Evolutionary conservation across 1,140 invertebrate genomes (phyloP), one percentile per base, ranked within the genome.

Genomic region (Trichonephila clavata): DNA sequence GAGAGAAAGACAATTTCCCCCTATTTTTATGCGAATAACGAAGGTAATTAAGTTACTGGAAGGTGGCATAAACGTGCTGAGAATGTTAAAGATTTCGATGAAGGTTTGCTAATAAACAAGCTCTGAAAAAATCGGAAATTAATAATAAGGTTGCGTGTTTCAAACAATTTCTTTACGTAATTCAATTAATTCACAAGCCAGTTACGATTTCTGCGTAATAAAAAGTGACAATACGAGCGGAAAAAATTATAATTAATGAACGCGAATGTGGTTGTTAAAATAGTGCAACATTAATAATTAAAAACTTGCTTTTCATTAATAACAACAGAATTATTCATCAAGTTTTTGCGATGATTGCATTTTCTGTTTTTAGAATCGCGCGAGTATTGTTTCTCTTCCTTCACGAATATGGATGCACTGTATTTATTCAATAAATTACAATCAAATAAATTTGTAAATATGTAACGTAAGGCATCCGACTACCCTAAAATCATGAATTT

Each of bases 161-260:
- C 65, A 24, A 68, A 68, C 21, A 24, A 68, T 68, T 68, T 68
- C 65, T 8, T 68, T n/a, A 1, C 10, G n/a, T 68, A 68, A 68
- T 68, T 68, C n/a, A 68, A 68, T 68, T 68, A 68, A 68, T 68
- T 68, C n/a, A 24, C 6, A 13, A 68, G 65, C n/a, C n/a, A 68
- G 20, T 68, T 68, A 24, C 65, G 65, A 68, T 68, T 68, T 68
- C 13, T 68, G 61, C 13, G n/a, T n/a, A 24, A 24, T 68, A 68
- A 68, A 68, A 68, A 68, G 65, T 24, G 65, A 68, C 65, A 68
- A 13, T 8, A 21, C 4, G n/a, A 24, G 65, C 10, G n/a, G n/a
- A 68, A 68, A 68, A 24, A 68, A 68, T 10, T 21, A 68, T 68
- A 68, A 68, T 68, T 68, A 68, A 68, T 68, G 65, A 68, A 68